Base-by-base conservation (phyloP, 1,140 invertebrate species). In the Nephila pilipes region DNA sequence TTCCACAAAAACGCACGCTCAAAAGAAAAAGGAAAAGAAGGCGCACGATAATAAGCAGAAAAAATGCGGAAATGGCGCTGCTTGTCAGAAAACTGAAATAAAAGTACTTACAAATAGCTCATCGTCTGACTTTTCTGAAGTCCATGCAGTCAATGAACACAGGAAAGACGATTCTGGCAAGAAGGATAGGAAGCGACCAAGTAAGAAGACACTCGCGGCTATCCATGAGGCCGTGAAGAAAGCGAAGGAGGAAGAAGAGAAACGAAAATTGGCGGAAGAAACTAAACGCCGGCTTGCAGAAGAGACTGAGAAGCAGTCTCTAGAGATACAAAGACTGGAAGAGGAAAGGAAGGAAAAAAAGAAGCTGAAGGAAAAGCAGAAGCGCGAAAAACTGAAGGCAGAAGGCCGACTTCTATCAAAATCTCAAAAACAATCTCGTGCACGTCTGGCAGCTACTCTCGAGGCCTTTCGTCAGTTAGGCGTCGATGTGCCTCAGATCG, bases 311-410 rank as follows among this genome's bases (percentile, higher is more conserved):
- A 58, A 85, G 54, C 25, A 87, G 79, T 55, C 94, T 94, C 91
- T 94, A 54, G 90, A 95, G 94, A 94, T 97, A 89, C 95, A 98
- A 79, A 96, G 97, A 94, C 95, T 98, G 93, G 98, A 99, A 95
- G 97, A 98, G 14, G 93, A 93, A 25, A 90, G 58, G 57, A 93
- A 94, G 96, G 97, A 85, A 99, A 98, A 95, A 97, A 99, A 94
- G 95, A 99, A 99, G 95, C 97, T 98, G 94, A 99, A 99, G 95
- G 98, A 99, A 96, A 99, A 99, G 94, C 98, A 99, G 95, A 97
- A 97, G 93, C 99, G 98, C 95, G 98, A 99, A 95, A 96, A 98
- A 95, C 95, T 99, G 75, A 99, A 99, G 95, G 98, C 97, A 36
- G 98, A 99, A 96, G 99, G 99, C 3, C 99, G 99, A 96, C 96